phyloP scores from a whole-genome alignment of 2,797 vertebrate species.

The Danio choprae region DNA sequence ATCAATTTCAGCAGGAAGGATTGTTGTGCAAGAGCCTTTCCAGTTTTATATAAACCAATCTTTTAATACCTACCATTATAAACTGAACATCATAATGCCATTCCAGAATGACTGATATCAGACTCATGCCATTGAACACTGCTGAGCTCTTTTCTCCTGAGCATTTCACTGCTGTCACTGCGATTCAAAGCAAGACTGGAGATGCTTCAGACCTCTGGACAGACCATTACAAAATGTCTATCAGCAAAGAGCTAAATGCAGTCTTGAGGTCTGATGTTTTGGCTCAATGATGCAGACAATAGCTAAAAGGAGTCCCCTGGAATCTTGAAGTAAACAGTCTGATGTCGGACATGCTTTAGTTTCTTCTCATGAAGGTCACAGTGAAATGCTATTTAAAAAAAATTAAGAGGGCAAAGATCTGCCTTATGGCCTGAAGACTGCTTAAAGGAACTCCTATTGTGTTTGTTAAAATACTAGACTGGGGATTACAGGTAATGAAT shows the following conservation, averaged over 20 bases:
- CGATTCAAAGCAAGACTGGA: conserved; percentile 20
- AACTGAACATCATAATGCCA: neutral
- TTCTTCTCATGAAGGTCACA: neutral
- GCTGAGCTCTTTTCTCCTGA: neutral
- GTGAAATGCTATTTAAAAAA: neutral
- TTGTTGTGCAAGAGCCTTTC: neutral
- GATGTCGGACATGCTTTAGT: neutral
- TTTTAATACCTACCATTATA: neutral
- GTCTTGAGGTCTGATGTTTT: neutral
- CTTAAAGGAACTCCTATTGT: neutral
- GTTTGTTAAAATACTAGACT: conserved; percentile 9
- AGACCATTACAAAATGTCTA: conserved; percentile 5
- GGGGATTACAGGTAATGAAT: conserved; percentile 8
- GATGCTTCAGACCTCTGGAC: conserved; percentile 14
- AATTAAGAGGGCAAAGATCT: neutral
- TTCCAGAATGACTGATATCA: conserved; percentile 5
- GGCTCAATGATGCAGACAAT: conserved; percentile 16
- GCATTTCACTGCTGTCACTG: conserved; percentile 20
- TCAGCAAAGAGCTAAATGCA: conserved; percentile 9
- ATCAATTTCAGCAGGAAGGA: neutral
- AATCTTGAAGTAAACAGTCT: neutral
- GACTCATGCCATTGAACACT: neutral
- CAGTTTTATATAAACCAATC: conserved; percentile 1
- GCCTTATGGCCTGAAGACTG: neutral
- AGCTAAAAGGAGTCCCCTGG: neutral